Percentiles rank a stretch among this genome's conserved stretches.
phyloP scores from a whole-genome alignment of 2,797 vertebrate species.

The Chelidonichthys spinosus region DNA sequence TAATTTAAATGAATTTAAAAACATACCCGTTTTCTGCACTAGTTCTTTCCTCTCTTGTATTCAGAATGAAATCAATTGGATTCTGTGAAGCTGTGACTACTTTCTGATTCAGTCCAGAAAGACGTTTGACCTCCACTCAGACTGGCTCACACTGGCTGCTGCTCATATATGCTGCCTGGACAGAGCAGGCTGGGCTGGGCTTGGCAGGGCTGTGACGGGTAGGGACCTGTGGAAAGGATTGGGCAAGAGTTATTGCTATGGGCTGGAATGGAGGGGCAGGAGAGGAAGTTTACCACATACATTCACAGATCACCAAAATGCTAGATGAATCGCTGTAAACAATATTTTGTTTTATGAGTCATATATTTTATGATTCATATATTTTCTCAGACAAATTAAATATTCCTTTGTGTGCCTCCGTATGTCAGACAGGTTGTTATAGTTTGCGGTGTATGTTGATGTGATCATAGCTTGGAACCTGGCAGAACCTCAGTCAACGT shows the following conservation, averaged over 20 bases:
- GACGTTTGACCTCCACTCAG: constrained; percentile 29
- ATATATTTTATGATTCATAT: constrained; percentile 3
- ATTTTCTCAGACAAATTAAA: background rate
- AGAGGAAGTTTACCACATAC: constrained; percentile 16
- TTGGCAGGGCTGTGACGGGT: constrained; percentile 3
- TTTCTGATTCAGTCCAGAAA: constrained; percentile 4
- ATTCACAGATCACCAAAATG: background rate
- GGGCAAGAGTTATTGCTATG: constrained; percentile 28
- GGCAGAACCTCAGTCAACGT: background rate
- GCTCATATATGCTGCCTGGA: constrained; percentile 41
- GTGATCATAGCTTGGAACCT: background rate
- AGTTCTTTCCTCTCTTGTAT: background rate
- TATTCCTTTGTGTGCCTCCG: background rate
- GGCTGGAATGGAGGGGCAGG: background rate
- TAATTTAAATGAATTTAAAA: background rate
- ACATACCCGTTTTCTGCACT: constrained; percentile 26
- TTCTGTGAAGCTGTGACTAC: constrained; percentile 16
- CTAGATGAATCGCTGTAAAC: constrained; percentile 5
- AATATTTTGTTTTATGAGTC: background rate
- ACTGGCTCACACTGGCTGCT: constrained; percentile 21
- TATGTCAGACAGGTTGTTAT: no score
- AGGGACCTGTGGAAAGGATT: constrained; percentile 9
- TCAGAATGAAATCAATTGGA: background rate
- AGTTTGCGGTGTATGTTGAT: no score
- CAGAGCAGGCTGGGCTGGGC: constrained; percentile 11